Evolutionary conservation across 2,888 invertebrate genomes (phyloP).

Genomic region (Epiblema foenella): DNA sequence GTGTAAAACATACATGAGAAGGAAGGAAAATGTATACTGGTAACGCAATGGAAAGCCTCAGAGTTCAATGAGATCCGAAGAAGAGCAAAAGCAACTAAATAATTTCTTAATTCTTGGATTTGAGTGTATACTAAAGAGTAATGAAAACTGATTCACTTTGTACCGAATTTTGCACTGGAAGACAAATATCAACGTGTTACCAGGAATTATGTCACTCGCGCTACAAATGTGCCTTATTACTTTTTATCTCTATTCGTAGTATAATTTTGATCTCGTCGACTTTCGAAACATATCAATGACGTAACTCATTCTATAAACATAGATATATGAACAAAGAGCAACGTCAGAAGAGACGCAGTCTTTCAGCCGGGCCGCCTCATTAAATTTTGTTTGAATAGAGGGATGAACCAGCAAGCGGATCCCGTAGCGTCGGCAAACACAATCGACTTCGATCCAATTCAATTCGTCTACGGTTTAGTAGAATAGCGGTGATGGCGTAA

Average conservation of each 20-base stretch:
- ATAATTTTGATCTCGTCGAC: background rate
- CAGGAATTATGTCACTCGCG: background rate
- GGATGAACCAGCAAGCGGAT: constrained; percentile 64
- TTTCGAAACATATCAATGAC: constrained; percentile 5
- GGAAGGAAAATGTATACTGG: too few species aligned
- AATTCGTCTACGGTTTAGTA: constrained; percentile 1
- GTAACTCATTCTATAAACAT: background rate
- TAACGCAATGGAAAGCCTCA: too few species aligned
- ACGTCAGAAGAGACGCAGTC: constrained; percentile 43
- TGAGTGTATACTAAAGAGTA: too few species aligned
- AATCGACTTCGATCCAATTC: constrained; percentile 33
- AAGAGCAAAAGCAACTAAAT: too few species aligned
- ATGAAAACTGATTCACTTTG: background rate
- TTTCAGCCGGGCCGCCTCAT: constrained; percentile 72
- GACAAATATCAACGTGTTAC: too few species aligned
- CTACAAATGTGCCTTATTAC: background rate
- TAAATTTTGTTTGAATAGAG: constrained; percentile 83
- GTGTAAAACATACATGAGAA: too few species aligned
- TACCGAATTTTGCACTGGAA: background rate
- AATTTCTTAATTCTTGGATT: too few species aligned
- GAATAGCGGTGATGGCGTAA: constrained; percentile 9
- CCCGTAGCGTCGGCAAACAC: constrained; percentile 56
- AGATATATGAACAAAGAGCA: constrained; percentile 26
- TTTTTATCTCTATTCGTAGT: background rate
- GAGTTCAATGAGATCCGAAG: too few species aligned